Percentiles rank a stretch among this genome's conserved stretches.
These are phyloP conservation scores for Hyppa rectilinea DNA, from an alignment of 2,888 invertebrate genomes.

Conservation along the genomic window DNA sequence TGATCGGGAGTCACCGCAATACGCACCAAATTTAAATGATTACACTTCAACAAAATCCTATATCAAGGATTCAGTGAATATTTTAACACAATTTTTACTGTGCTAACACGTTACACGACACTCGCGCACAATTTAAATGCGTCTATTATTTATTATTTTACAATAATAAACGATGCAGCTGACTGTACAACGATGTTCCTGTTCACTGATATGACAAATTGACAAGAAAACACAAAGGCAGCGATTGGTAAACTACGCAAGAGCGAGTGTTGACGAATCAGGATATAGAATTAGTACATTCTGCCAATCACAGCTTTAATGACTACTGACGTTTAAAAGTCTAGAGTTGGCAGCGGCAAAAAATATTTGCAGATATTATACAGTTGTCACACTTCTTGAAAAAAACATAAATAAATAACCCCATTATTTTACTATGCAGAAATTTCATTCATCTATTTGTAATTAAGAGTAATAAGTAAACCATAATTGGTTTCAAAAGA, in stretches of 20 bases:
- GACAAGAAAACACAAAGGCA: conserved; percentile 49
- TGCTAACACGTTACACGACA: conserved; percentile 54
- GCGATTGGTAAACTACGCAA: conserved; percentile 59
- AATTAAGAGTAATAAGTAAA: too few relatives aligned
- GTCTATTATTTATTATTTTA: conserved; percentile 63
- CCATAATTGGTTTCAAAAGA: background rate
- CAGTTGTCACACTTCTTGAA: background rate
- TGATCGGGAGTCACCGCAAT: conserved; percentile 42
- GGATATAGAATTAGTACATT: conserved; percentile 31
- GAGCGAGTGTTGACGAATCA: conserved; percentile 58
- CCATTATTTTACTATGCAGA: too few relatives aligned
- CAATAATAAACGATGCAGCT: conserved; percentile 67
- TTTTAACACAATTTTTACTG: conserved; percentile 31
- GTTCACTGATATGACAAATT: conserved; percentile 52
- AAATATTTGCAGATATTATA: conserved; percentile 23
- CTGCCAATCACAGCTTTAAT: conserved; percentile 50
- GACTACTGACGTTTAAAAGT: conserved; percentile 20
- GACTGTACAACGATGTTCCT: conserved; percentile 38
- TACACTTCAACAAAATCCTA: conserved; percentile 65
- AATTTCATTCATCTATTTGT: background rate
- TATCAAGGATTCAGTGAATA: conserved; percentile 62
- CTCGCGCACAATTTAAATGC: conserved; percentile 57
- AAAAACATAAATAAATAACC: too few relatives aligned
- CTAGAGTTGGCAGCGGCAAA: conserved; percentile 22
- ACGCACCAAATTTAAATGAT: conserved; percentile 49